Evolutionary conservation across 2,797 vertebrate genomes (phyloP).

Genomic region (Crenichthys baileyi): DNA sequence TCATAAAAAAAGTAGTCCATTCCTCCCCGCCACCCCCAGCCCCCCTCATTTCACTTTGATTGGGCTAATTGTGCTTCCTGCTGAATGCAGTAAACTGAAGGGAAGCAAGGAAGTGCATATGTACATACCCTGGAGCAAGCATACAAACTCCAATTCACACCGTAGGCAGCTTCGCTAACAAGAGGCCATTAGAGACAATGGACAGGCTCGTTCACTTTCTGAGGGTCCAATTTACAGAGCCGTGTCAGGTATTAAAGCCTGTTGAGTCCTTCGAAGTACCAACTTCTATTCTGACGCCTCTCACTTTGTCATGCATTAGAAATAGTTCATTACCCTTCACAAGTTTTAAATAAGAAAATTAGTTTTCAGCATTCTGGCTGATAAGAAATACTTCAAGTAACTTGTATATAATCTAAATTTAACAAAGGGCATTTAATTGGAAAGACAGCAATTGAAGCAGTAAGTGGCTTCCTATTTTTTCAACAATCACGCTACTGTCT

Average conservation of each 20-base stretch:
- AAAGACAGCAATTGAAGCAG: background rate
- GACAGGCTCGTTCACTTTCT: slow-evolving; percentile 71
- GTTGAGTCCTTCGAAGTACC: slow-evolving; percentile 48
- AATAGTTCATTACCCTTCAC: slow-evolving; percentile 37
- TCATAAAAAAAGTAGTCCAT: slow-evolving; percentile 72
- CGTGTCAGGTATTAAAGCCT: slow-evolving; percentile 71
- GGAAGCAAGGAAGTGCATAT: slow-evolving; percentile 68
- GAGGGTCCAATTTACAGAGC: slow-evolving; percentile 74
- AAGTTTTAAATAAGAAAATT: slow-evolving; percentile 26
- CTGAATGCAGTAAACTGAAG: slow-evolving; percentile 77
- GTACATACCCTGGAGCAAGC: slow-evolving; percentile 60
- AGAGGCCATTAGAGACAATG: slow-evolving; percentile 78
- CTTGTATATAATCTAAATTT: background rate
- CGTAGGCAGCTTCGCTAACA: slow-evolving; percentile 68
- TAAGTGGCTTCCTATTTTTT: background rate
- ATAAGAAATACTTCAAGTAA: slow-evolving; percentile 1
- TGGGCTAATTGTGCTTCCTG: slow-evolving; percentile 82
- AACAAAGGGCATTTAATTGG: background rate
- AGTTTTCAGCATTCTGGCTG: slow-evolving; percentile 3
- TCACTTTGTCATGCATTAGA: slow-evolving; percentile 32
- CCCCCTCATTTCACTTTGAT: slow-evolving; percentile 77
- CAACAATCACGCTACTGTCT: background rate
- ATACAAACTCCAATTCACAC: slow-evolving; percentile 72
- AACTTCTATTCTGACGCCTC: slow-evolving; percentile 53
- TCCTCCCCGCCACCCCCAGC: background rate